A percentile compares a stretch with the other conserved stretches of the same genome.
Conservation (phyloP, 2,797 vertebrate genomes). For the Melanotaenia nigrans region DNA sequence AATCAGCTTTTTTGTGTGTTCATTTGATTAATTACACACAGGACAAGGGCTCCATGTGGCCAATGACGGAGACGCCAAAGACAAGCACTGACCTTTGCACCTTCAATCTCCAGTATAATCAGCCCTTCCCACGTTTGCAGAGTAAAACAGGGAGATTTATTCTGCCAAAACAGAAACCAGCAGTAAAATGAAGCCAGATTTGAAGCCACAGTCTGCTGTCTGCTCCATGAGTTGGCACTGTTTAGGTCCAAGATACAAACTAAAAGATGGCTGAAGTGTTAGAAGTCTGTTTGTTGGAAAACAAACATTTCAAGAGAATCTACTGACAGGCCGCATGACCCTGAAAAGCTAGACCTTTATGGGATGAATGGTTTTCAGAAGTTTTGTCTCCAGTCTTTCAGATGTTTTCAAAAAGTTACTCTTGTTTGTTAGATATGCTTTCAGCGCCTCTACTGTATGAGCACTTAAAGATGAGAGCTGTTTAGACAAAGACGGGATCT, state of each 20-base stretch:
- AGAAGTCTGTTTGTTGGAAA: constrained; percentile 39
- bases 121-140: neutral
- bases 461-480: constrained; percentile 41
- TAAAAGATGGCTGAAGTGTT: constrained; percentile 37
- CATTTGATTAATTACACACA: constrained; percentile 30
- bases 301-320: constrained; percentile 22
- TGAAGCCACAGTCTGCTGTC: constrained; percentile 21
- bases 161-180: constrained; percentile 23
- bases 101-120: constrained; percentile 22
- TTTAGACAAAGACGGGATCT: constrained; percentile 46
- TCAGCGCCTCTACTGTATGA: neutral
- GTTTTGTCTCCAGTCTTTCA: neutral
- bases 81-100: constrained; percentile 21
- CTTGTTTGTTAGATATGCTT: constrained; percentile 5
- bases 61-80: constrained; percentile 12
- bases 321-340: neutral
- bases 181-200: constrained; percentile 29
- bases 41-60: constrained; percentile 10
- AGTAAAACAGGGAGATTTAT: constrained; percentile 22
- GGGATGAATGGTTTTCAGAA: neutral
- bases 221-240: constrained; percentile 21
- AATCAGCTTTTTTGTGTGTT: constrained; percentile 23
- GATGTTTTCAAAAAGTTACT: constrained; percentile 4
- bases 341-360: neutral
- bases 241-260: constrained; percentile 14